phyloP scores from a whole-genome alignment of 2,797 vertebrate species.

The Peromyscus aztecus region DNA sequence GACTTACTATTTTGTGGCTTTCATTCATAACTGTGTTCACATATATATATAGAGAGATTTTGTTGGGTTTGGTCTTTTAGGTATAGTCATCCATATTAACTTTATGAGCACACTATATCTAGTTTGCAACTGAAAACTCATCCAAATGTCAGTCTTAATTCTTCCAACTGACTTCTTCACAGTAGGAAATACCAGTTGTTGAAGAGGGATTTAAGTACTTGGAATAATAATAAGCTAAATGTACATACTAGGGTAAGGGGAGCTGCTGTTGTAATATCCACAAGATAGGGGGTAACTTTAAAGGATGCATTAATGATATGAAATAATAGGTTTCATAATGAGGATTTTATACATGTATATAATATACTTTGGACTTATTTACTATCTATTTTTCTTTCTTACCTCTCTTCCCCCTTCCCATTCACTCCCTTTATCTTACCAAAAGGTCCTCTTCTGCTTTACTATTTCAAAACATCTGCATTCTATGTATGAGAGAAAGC shows the following conservation, averaged over 20 bases:
- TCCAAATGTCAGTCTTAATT: not conserved
- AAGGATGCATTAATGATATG: not conserved
- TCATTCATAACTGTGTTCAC: not conserved
- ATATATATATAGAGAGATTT: not conserved
- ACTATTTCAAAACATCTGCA: not conserved
- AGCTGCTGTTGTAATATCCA: not conserved
- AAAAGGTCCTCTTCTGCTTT: not conserved
- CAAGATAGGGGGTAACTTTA: not conserved
- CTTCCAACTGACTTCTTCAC: not conserved
- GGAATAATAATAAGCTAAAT: constrained; percentile 4
- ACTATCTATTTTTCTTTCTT: not conserved
- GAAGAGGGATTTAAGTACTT: not conserved
- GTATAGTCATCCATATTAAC: not conserved
- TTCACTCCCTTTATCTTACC: not conserved
- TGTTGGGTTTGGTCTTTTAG: not conserved
- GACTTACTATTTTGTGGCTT: not conserved
- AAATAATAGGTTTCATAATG: not conserved
- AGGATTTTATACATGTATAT: not conserved
- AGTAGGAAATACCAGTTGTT: not conserved
- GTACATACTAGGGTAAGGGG: not conserved
- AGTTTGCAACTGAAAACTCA: not conserved
- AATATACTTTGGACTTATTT: not conserved
- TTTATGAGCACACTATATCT: not conserved
- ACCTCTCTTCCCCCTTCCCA: not conserved
- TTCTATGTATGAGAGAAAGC: not conserved